A percentile compares a stretch with the other conserved stretches of the same genome.
Conservation (phyloP, 2,888 invertebrate genomes). For the Torymus aiolomorphi region DNA sequence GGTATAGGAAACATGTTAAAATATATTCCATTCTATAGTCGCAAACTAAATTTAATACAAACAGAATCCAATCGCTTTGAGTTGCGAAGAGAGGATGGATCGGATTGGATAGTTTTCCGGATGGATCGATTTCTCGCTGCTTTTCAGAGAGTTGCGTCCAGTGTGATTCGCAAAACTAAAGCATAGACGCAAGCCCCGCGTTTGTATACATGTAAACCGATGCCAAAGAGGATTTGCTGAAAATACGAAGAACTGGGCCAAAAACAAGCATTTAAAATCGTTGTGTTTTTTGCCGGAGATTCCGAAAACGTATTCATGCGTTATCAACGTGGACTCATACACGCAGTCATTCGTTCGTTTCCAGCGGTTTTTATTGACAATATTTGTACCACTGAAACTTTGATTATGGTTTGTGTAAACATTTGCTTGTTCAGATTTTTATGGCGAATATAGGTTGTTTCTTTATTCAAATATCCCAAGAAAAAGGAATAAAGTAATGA, state of each 20-base stretch:
- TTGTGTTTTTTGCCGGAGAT: neutral
- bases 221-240: slow-evolving; percentile 20
- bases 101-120: slow-evolving; percentile 3
- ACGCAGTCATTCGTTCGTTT: too few relatives aligned
- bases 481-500: too few relatives aligned
- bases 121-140: neutral
- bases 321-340: neutral
- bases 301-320: slow-evolving; percentile 14
- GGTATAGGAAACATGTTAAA: too few relatives aligned
- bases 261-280: neutral
- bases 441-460: too few relatives aligned
- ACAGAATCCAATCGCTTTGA: slow-evolving; percentile 18
- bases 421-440: too few relatives aligned
- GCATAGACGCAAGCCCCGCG: neutral
- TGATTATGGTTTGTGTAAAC: too few relatives aligned
- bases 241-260: neutral
- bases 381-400: too few relatives aligned
- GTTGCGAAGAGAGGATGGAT: neutral
- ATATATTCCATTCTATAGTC: neutral
- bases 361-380: too few relatives aligned
- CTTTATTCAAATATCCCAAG: too few relatives aligned
- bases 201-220: slow-evolving; percentile 1
- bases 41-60: neutral
- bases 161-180: neutral
- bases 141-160: neutral